phyloP scores from a whole-genome alignment of 2,888 invertebrate genomes.

The Dascillus cervinus region DNA sequence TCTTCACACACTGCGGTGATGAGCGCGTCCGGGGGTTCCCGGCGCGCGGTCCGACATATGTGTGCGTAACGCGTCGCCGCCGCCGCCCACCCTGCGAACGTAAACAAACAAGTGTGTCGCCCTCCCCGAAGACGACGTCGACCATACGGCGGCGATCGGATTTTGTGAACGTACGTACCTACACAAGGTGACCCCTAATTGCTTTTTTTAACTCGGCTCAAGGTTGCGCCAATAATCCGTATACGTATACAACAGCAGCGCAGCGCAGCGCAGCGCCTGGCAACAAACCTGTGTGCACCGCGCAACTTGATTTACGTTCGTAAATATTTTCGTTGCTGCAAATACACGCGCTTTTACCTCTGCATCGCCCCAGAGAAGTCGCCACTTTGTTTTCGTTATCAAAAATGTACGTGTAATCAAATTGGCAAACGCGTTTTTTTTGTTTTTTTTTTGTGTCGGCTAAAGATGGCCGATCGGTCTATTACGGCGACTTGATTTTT shows the following conservation, averaged over 20 bases:
- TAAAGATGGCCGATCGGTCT: too few relatives aligned
- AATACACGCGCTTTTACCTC: conserved; percentile 2
- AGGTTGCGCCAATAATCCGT: conserved; percentile 32
- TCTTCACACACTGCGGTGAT: conserved; percentile 5
- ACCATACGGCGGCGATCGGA: conserved; percentile 14
- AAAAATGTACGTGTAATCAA: too few relatives aligned
- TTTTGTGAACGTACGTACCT: conserved; percentile 19
- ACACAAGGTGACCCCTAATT: conserved; percentile 37
- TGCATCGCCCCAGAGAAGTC: too few relatives aligned
- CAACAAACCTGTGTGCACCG: conserved; percentile 30
- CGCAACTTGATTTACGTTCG: conserved; percentile 28
- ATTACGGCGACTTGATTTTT: too few relatives aligned
- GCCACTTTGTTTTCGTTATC: too few relatives aligned
- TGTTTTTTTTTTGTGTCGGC: too few relatives aligned
- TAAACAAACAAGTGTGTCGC: conserved; percentile 16
- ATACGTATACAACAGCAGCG: conserved; percentile 24
- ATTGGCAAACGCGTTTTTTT: too few relatives aligned
- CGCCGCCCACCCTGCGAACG: too few relatives aligned
- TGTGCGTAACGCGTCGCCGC: conserved; percentile 37
- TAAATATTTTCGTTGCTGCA: conserved; percentile 30
- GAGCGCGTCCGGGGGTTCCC: conserved; percentile 3
- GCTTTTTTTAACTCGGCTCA: conserved; percentile 29
- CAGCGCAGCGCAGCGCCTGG: conserved; percentile 29
- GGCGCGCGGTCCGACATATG: conserved; percentile 5
- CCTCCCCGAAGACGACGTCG: conserved; percentile 22